These are phyloP conservation scores for Enteromius paludinosus DNA, from an alignment of 2,797 vertebrate genomes.

Conservation along the genomic window DNA sequence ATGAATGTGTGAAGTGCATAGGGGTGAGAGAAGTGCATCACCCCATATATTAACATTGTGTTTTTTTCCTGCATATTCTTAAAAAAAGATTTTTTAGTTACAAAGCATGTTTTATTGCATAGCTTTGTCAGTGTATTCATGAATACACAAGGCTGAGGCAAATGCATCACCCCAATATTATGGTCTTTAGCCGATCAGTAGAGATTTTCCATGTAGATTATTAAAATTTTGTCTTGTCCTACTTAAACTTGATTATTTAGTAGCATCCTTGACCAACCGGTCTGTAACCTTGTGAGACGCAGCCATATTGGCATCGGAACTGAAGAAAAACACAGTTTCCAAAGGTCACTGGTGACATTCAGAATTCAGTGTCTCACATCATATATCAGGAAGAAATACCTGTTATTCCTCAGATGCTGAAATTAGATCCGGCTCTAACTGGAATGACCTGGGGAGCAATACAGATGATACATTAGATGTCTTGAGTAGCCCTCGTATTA, in stretches of 20 bases:
- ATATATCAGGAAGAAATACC: constrained; percentile 4
- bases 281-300: constrained; percentile 74
- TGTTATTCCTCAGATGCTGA: neutral
- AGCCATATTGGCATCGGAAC: constrained; percentile 56
- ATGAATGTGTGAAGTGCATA: neutral
- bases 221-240: neutral
- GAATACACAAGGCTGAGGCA: neutral
- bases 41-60: neutral
- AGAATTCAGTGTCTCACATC: constrained; percentile 40
- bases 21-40: neutral
- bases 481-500: neutral
- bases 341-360: constrained; percentile 66
- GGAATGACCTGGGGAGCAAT: constrained; percentile 18
- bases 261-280: neutral
- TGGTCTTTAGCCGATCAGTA: neutral
- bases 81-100: neutral
- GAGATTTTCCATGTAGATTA: constrained; percentile 54
- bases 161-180: neutral
- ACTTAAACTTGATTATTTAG: neutral
- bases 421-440: constrained; percentile 18
- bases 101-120: neutral
- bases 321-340: constrained; percentile 61
- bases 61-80: neutral
- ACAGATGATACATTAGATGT: neutral
- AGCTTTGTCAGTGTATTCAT: neutral